These are phyloP conservation scores for Hyposmocoma kahamanoa DNA, from an alignment of 1,140 invertebrate genomes.

Conservation along the genomic window DNA sequence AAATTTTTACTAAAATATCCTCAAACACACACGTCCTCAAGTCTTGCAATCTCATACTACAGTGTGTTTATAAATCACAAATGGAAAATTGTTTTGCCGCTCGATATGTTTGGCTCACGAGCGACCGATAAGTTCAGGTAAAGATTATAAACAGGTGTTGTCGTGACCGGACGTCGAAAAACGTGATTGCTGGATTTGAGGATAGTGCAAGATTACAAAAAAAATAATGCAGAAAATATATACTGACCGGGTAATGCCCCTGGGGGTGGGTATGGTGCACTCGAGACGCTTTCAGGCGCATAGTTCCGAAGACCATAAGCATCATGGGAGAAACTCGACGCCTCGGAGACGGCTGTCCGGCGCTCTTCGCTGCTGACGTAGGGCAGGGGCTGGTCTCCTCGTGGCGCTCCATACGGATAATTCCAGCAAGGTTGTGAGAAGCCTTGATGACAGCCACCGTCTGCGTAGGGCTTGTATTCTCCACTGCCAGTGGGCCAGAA, in stretches of 20 bases:
- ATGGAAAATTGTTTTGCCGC: conserved; percentile 40
- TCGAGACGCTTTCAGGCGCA: conserved; percentile 82
- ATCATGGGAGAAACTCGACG: conserved; percentile 81
- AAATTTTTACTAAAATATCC: background rate
- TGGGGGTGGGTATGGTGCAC: conserved; percentile 86
- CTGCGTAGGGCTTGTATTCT: conserved; percentile 78
- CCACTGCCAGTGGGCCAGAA: conserved; percentile 80
- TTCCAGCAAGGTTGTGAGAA: conserved; percentile 84
- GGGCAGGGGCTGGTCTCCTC: conserved; percentile 78
- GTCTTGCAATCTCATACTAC: conserved; percentile 9
- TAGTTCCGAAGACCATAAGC: conserved; percentile 86
- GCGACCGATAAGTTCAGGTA: conserved; percentile 36
- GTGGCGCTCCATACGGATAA: conserved; percentile 79
- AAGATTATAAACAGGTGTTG: conserved; percentile 52
- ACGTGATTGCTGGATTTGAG: conserved; percentile 33
- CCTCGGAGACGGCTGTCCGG: conserved; percentile 79
- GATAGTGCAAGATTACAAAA: conserved; percentile 3
- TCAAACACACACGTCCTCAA: background rate
- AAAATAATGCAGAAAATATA: background rate
- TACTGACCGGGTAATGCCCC: conserved; percentile 75
- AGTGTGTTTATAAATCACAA: conserved; percentile 57
- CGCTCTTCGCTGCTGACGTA: conserved; percentile 81
- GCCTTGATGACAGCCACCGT: conserved; percentile 80
- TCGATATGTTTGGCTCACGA: conserved; percentile 34
- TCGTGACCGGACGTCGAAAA: conserved; percentile 30